Base-by-base conservation (phyloP, 2,113 vertebrate species). In the Carassius gibelio region DNA sequence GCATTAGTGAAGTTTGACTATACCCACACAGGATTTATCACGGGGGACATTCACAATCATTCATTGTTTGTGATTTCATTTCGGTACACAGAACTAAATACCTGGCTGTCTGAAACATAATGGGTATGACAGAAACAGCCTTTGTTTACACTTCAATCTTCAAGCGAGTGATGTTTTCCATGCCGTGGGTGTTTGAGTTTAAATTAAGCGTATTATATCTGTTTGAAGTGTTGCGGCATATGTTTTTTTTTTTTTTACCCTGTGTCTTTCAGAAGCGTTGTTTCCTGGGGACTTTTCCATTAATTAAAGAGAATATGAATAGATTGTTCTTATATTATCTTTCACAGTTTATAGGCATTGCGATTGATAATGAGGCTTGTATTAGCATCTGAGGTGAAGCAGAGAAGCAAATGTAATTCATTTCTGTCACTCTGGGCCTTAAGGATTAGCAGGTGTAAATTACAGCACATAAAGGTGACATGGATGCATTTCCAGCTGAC, bases 291-390 rank as follows among this genome's bases (percentile, higher is more conserved):
- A 79, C 62, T 77, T 21, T 72, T 84, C 21, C 68, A 75, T 38
- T 59, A 83, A 75, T 85, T 87, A 83, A 78, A 50, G 30, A 68
- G 48, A 81, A 55, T 84, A 85, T 68, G 59, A 82, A 85, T 85
- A 85, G 84, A 87, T 86, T 91, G 86, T 90, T 87, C 89, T 26
- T 88, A 84, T 84, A 89, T 90, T 75, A 84, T 85, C 79, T 81
- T 90, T 92, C 91, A 92, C 90, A 92, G 91, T 92, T 92, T 92
- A 90, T 88, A 90, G 86, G 89, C 89, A 89, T 89, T 88, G 86
- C 81, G 10, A 71, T 84, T 34, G 89, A 91, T 91, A 91, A 92
- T 92, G 89, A 92, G 86, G 34, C 84, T 77, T 86, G 84, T 90
- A 88, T 91, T 90, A 59, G 17, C 52, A 13, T 57, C 68, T 81